Conservation (phyloP, 1,140 invertebrate species). For the Centruroides sculpturatus region DNA sequence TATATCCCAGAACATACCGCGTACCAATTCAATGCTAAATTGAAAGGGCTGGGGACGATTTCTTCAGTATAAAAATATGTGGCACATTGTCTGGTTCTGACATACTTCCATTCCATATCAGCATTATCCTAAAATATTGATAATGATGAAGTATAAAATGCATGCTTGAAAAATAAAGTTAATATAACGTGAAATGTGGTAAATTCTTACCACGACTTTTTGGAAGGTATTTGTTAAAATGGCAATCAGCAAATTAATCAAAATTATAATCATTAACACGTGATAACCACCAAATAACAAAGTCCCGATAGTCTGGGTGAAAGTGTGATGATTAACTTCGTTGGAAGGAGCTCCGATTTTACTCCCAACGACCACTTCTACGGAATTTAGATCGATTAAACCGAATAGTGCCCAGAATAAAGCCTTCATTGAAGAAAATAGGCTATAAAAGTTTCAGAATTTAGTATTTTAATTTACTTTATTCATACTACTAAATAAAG, state of each 20-base stretch:
- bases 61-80: constrained; percentile 2
- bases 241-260: constrained; percentile 59
- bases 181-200: not conserved
- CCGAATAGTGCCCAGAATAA: too few relatives aligned
- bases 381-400: not conserved
- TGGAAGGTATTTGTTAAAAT: too few relatives aligned
- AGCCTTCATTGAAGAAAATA: constrained; percentile 29
- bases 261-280: constrained; percentile 48
- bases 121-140: constrained; percentile 3
- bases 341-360: not conserved
- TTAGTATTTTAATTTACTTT: not conserved
- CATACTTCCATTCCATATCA: too few relatives aligned
- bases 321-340: constrained; percentile 29
- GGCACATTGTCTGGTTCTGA: too few relatives aligned
- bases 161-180: too few relatives aligned
- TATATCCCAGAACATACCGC: too few relatives aligned
- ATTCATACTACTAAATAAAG: not conserved
- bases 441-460: not conserved
- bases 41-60: constrained; percentile 1
- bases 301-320: too few relatives aligned
- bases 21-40: too few relatives aligned
- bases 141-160: not conserved
- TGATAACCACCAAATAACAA: too few relatives aligned
- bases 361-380: constrained; percentile 1
- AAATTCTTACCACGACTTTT: too few relatives aligned